A percentile compares a stretch with the other conserved stretches of the same genome.
Conservation (phyloP, 2,113 vertebrate genomes). For the Petrocephalus microphthalmus region DNA sequence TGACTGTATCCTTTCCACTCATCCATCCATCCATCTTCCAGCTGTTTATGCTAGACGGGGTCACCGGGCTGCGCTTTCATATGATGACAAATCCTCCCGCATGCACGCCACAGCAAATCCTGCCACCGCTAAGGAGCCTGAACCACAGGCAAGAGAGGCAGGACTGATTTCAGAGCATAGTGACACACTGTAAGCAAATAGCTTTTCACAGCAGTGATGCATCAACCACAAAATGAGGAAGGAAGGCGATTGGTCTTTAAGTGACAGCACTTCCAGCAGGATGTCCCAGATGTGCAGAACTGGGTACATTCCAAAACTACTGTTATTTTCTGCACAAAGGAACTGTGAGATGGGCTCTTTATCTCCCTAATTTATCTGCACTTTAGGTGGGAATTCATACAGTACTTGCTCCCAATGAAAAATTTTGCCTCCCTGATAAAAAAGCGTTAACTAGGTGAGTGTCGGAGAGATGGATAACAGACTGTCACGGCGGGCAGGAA, state of each 20-base stretch:
- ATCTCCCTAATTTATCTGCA: constrained; percentile 64
- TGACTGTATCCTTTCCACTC: neutral
- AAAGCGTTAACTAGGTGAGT: constrained; percentile 86
- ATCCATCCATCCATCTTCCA: neutral
- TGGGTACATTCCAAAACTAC: neutral
- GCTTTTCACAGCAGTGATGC: neutral
- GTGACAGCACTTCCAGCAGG: constrained; percentile 1
- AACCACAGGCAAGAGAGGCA: neutral
- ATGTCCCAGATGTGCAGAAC: constrained; percentile 21
- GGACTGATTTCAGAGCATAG: neutral
- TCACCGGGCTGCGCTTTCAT: neutral
- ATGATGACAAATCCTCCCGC: neutral
- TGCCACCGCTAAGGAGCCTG: neutral
- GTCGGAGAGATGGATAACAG: constrained; percentile 83
- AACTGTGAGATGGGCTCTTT: constrained; percentile 47
- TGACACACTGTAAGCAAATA: neutral
- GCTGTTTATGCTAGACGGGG: neutral
- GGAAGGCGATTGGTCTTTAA: neutral
- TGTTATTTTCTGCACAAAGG: constrained; percentile 41
- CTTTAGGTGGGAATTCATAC: constrained; percentile 67
- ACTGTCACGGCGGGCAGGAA: constrained; percentile 72
- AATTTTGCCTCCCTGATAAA: constrained; percentile 81
- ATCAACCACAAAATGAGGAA: neutral
- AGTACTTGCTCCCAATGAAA: constrained; percentile 66
- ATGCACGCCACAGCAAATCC: neutral